Evolutionary conservation across 1,140 invertebrate species (phyloP), one percentile per base, ranked within the genome.

Genomic region (Drosophila nebulosa): DNA sequence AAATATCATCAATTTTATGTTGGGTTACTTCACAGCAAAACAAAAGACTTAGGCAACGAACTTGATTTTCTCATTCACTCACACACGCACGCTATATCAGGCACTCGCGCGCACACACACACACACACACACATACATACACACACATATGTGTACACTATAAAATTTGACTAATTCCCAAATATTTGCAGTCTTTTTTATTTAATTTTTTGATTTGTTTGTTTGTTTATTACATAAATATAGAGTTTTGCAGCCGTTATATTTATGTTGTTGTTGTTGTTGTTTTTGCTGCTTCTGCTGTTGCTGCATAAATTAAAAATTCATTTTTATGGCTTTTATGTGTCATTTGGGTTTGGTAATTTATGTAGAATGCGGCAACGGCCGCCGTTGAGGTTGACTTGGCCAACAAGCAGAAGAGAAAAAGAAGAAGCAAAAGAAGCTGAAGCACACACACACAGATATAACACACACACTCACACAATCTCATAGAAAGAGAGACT

Each of bases 321-420:
- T 70, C 66, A 61, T 75, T 74, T 65, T 59, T 63, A 72, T 80
- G 71, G 64, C 52, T 75, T 57, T 64, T 71, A 63, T 79, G 69
- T 79, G 64, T 74, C 79, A 74, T 74, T 83, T 66, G 53, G 60
- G 58, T 66, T 78, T 60, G 39, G 69, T 68, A 58, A 80, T 76
- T 79, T 79, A 76, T 85, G 72, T 79, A 79, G 76, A 79, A 79
- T 85, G 52, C 78, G 63, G 64, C 30, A 27, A 50, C 46, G 36
- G 51, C 51, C 52, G 69, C 53, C 39, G 42, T 42, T 64, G 42
- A 21, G 42, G 60, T 39, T 61, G 58, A 35, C 56, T 39, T 36
- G 70, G 63, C 71, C 71, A 74, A 74, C 71, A 74, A 61, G 14
- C 55, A 70, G 16, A 67, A 58, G 30, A 21, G 46, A 67, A 66